Evolutionary conservation across 2,888 invertebrate species (phyloP), one percentile per base, ranked within the genome.

Genomic region (Criorhina ranunculi): DNA sequence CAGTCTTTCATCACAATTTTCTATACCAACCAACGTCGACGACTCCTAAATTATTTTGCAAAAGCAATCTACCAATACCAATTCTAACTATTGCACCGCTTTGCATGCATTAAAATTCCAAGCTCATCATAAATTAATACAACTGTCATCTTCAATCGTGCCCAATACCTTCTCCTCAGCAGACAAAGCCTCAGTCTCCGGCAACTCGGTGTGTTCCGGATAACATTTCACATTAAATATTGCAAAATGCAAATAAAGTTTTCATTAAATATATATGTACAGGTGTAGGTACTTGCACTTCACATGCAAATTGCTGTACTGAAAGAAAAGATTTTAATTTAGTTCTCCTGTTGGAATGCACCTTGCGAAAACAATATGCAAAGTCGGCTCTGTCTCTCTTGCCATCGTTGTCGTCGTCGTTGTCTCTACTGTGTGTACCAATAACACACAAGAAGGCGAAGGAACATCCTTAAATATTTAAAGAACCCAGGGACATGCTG

Each of bases 221-320:
- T 62, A 67, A 62, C 66, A 72, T 72, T 72, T 72, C 37, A 49
- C 77, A 83, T 83, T 83, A 78, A 73, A 78, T 78, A 83, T 78
- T 73, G 29, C 78, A 83, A 83, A 83, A 83, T 83, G 78, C 73
- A 83, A 78, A 78, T 83, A 83, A 73, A 78, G 62, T 78, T 83
- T 59, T 73, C 82, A 73, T 83, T 78, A 78, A 77, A 72, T 67
- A 83, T 66, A 72, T 44, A 37, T 29, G 4, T 15, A 33, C 42
- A 17, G n/a, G 55, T 24, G 42, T 69, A 44, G 46, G 49, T 31
- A 24, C 24, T 24, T 4, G 44, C 29, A 60, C 60, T 67, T 80
- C 78, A 67, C 66, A 83, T 83, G 82, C 72, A 78, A 83, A 83
- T 83, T 78, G 64, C 77, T 66, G 37, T 60, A 46, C 66, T 59